Evolutionary conservation across 1,140 invertebrate species (phyloP), one percentile per base, ranked within the genome.

Genomic region (Drosophila simulans): DNA sequence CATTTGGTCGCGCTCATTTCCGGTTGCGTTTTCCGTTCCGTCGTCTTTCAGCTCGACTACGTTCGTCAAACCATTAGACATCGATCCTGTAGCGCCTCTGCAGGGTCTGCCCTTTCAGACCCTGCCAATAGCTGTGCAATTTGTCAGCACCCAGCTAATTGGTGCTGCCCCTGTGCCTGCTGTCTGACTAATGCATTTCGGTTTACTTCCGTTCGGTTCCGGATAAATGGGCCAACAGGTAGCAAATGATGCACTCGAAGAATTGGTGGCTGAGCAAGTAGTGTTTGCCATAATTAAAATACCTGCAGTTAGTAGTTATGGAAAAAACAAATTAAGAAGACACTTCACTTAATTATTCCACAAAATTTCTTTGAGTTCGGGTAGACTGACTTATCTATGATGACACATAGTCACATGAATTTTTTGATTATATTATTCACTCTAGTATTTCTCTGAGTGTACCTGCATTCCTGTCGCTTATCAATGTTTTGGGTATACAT

Each of bases 121-220:
- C 59, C 59, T 59, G 74, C 83, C 83, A 77, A 89, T 89, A 80
- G 84, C 85, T 89, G 84, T 83, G 84, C 84, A 89, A 89, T 89
- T 89, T 89, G 84, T 89, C 84, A 89, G 84, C 84, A 89, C 77
- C 62, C 58, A 83, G 79, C 84, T 89, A 89, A 89, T 89, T 90
- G 84, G 77, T 89, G 59, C 77, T 73, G 71, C 84, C 69, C 64
- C 66, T 79, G 65, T 68, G 84, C 84, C 84, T 77, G 76, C 80
- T 89, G 84, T 63, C 83, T 83, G 84, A 88, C 83, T 88, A 88
- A 88, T 88, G 83, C 83, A 65, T 74, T 57, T 63, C 59, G 84
- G 63, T 40, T 70, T 64, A 88, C 83, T 88, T 88, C 83, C 83
- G 83, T 73, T 88, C 68, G 56, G 72, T 58, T 80, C 69, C 60